phyloP scores from a whole-genome alignment of 2,113 vertebrate genomes.

The Pachyramphus minor region DNA sequence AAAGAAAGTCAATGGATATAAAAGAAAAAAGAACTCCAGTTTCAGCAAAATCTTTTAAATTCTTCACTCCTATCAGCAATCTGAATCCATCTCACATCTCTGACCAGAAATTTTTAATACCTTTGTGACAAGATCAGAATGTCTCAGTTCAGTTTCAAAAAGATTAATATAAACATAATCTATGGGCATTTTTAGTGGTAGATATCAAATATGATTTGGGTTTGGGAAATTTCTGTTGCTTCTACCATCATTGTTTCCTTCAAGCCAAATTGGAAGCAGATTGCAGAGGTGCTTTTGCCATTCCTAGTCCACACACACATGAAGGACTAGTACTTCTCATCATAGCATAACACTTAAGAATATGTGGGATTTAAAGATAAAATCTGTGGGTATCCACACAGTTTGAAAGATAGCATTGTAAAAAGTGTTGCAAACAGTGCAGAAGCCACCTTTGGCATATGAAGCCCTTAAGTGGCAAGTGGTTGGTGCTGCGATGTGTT shows the following conservation, averaged over 20 bases:
- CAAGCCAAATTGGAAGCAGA: neutral
- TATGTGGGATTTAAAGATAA: neutral
- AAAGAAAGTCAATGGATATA: neutral
- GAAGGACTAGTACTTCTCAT: neutral
- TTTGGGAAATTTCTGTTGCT: neutral
- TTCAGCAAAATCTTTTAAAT: neutral
- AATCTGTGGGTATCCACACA: neutral
- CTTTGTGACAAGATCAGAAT: neutral
- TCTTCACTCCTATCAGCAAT: neutral
- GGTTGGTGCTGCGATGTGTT: neutral
- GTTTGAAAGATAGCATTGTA: neutral
- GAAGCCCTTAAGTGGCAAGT: neutral
- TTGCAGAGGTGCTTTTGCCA: neutral
- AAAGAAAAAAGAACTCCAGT: neutral
- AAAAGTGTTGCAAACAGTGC: neutral
- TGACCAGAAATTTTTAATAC: neutral
- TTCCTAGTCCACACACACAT: neutral
- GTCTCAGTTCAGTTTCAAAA: neutral
- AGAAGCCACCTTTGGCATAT: neutral
- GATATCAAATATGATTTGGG: neutral
- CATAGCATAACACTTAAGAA: neutral
- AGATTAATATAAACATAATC: neutral
- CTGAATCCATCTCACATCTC: neutral
- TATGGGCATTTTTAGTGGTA: neutral
- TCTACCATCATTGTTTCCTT: neutral